Base-by-base conservation (phyloP, 1,140 invertebrate genomes). In the Planococcus citri region DNA sequence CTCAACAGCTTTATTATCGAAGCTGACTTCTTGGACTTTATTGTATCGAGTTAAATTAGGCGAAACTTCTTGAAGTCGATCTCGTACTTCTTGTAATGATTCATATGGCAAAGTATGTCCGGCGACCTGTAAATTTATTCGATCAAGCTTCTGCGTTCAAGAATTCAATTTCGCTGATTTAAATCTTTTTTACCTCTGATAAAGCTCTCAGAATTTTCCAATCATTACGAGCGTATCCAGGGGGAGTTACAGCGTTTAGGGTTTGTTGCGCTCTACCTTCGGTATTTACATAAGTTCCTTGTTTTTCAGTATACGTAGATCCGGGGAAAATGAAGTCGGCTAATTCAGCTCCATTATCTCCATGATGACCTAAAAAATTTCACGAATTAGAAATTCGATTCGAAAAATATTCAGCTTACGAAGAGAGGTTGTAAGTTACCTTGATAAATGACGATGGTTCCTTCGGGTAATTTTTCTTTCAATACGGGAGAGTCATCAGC, bases 261-360 rank as follows among this genome's bases (percentile, higher is more conserved):
- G 94, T 95, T 82, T 95, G 88, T 80, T 99, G 97, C n/a, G 95
- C 85, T 70, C 97, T 83, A 10, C 97, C 97, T 83, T 99, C 97
- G 0, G 92, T 97, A 79, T 99, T 99, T 0, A 97, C 94, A 80
- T 95, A 99, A 17, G 90, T 97, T 9, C 83, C 94, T 78, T 94
- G 88, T 80, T 99, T 99, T 82, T 99, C 97, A 1, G 97, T 99
- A 78, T 98, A 99, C 0, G 97, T 95, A n/a, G 94, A 92, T 70
- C 93, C 96, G 21, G 97, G 95, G 1, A 99, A 81, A 71, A 99
- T 84, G 20, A 92, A 85, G 80, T 99, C 96, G 70, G 97, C 95
- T 72, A 95, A 89, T 68, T 86, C 79, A 12, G 97, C 97, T 72
- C 96, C 96, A 72, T 80, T 82, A 79, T 99, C 97, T 69, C 97